Evolutionary conservation across 2,797 vertebrate genomes (phyloP).

Genomic region (Brachyrhaphis roseni): DNA sequence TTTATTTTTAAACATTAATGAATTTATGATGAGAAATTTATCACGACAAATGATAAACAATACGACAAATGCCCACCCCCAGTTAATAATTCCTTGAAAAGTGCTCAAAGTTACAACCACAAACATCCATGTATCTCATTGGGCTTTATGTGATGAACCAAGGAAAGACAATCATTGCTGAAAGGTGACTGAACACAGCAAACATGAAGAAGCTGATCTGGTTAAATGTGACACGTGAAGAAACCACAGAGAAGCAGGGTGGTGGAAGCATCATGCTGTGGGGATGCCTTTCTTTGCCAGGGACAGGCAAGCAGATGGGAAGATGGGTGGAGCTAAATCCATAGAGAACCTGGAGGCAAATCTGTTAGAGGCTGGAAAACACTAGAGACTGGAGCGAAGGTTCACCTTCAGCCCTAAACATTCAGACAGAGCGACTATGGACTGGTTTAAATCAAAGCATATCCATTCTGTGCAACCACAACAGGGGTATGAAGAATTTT

Average conservation of each 20-base stretch:
- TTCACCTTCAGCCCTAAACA: neutral
- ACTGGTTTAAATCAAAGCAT: neutral
- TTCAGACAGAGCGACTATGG: neutral
- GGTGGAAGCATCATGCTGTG: constrained; percentile 1
- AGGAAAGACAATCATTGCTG: neutral
- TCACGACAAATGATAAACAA: too few species aligned
- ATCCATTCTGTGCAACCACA: neutral
- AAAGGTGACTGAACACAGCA: neutral
- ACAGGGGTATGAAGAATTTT: neutral
- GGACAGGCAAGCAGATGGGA: neutral
- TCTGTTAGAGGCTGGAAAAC: neutral
- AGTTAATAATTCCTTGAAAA: neutral
- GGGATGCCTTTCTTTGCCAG: neutral
- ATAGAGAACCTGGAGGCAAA: neutral
- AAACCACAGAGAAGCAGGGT: neutral
- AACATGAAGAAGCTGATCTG: neutral
- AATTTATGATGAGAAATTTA: too few species aligned
- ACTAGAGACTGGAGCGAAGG: neutral
- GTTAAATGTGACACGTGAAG: neutral
- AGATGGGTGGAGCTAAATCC: neutral
- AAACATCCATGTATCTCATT: neutral
- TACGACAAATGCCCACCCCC: too few species aligned
- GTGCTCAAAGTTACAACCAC: neutral
- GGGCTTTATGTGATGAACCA: neutral
- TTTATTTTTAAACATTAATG: too few species aligned